These are phyloP conservation scores for Gila robusta DNA, from an alignment of 2,797 vertebrate species.

Conservation along the genomic window DNA sequence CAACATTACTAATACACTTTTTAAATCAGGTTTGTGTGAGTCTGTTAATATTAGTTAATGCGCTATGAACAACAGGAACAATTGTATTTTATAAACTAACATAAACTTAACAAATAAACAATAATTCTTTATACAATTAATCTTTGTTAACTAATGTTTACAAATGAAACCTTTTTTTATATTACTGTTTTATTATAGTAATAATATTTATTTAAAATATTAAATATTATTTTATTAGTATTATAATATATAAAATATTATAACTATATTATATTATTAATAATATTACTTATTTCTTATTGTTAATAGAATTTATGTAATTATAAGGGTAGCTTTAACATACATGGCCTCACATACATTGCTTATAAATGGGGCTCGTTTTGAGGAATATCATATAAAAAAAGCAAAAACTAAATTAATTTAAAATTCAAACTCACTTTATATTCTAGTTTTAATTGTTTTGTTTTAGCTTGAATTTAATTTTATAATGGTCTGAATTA, in stretches of 20 bases:
- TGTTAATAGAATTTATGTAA: background rate
- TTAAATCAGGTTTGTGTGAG: no score
- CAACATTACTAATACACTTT: background rate
- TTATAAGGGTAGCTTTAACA: background rate
- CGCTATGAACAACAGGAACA: background rate
- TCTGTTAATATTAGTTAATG: background rate
- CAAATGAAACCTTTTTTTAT: background rate
- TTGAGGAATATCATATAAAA: background rate
- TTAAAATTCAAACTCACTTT: background rate
- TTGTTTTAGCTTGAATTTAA: background rate
- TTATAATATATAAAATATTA: no score
- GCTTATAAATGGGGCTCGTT: background rate
- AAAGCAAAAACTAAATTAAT: background rate
- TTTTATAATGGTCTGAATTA: no score
- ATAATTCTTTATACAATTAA: background rate
- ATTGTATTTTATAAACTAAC: no score
- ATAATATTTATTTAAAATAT: no score
- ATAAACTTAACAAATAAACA: no score
- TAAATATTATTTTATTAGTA: no score
- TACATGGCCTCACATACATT: background rate
- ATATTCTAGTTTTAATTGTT: background rate
- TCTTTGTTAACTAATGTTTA: background rate
- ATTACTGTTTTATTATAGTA: no score
- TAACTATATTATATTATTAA: no score
- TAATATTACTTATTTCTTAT: no score